Percentiles rank a stretch among this genome's conserved stretches.
Evolutionary conservation across 2,113 vertebrate genomes (phyloP).

Genomic region (Emydura subglobosa): DNA sequence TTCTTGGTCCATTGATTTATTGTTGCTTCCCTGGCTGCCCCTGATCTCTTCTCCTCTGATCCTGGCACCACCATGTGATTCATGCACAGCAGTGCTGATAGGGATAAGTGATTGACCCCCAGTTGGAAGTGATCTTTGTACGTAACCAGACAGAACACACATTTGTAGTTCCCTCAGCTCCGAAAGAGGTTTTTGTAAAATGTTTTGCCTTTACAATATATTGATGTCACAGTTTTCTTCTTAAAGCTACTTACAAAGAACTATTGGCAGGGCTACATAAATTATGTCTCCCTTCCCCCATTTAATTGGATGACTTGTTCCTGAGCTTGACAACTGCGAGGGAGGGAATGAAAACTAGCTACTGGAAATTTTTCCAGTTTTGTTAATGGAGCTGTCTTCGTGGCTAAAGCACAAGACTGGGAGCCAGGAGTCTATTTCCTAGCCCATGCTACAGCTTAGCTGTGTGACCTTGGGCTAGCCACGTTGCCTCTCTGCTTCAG

Average conservation of each 20-base stretch:
- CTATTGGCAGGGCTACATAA: fast-evolving
- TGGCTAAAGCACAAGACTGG: background rate
- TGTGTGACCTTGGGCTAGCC: background rate
- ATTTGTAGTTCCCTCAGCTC: fast-evolving
- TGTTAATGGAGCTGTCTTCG: background rate
- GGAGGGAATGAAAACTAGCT: fast-evolving
- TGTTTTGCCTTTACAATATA: background rate
- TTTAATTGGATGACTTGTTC: background rate
- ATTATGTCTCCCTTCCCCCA: background rate
- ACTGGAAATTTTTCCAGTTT: background rate
- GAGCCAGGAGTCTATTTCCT: background rate
- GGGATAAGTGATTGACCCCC: fast-evolving
- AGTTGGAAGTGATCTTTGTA: background rate
- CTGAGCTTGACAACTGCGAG: fast-evolving
- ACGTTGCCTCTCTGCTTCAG: background rate
- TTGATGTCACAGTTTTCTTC: background rate
- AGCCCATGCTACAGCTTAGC: background rate
- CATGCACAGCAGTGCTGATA: fast-evolving
- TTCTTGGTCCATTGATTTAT: background rate
- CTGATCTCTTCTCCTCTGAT: background rate
- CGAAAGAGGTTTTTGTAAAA: background rate
- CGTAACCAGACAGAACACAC: background rate
- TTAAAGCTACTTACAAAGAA: background rate
- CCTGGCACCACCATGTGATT: fast-evolving
- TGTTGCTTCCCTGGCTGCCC: fast-evolving